phyloP scores from a whole-genome alignment of 2,797 vertebrate species.

The Morelia viridis region DNA sequence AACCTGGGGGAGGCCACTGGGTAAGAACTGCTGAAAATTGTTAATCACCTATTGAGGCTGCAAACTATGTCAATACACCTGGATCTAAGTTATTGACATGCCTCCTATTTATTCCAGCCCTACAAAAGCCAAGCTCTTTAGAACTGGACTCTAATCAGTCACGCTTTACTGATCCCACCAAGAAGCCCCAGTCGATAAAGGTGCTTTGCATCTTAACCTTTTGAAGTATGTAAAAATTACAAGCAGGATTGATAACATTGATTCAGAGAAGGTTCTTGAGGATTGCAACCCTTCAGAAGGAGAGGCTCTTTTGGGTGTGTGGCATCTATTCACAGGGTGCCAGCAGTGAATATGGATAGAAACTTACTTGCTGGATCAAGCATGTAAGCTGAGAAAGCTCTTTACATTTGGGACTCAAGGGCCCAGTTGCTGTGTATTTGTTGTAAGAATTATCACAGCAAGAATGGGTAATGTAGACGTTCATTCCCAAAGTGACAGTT shows the following conservation, averaged over 20 bases:
- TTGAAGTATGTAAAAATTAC: constrained; percentile 70
- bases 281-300: constrained; percentile 46
- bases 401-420: not conserved
- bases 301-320: constrained; percentile 28
- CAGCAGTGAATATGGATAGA: not conserved
- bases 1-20: constrained; percentile 72
- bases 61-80: constrained; percentile 76
- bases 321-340: constrained; percentile 20
- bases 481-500: not conserved
- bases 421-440: not conserved
- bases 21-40: constrained; percentile 82
- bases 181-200: constrained; percentile 73
- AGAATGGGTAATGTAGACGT: not conserved
- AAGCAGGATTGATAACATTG: constrained; percentile 64
- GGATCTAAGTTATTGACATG: constrained; percentile 78
- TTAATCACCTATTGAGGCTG: constrained; percentile 83
- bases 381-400: not conserved
- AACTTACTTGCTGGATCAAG: not conserved
- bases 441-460: not conserved
- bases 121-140: constrained; percentile 73
- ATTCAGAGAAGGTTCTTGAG: constrained; percentile 42
- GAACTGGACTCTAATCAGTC: constrained; percentile 79
- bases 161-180: constrained; percentile 75
- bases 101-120: constrained; percentile 75
- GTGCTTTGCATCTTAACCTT: constrained; percentile 76